A percentile compares a stretch with the other conserved stretches of the same genome.
Evolutionary conservation across 1,140 invertebrate species (phyloP).

Genomic region (Aphelinus certus): DNA sequence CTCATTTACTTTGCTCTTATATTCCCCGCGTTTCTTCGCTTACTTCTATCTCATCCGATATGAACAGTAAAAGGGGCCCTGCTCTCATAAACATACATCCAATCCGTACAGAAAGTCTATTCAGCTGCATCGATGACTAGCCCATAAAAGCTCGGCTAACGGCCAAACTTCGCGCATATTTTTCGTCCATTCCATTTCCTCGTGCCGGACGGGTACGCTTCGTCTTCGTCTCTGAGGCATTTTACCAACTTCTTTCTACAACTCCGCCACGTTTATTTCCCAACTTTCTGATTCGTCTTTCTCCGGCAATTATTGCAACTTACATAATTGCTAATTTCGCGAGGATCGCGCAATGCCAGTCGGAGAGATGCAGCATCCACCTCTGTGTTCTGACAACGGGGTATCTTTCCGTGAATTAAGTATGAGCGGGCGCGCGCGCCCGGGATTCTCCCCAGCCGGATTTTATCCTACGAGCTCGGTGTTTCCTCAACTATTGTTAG

Average conservation of each 20-base stretch:
- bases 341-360: neutral
- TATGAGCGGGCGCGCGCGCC: neutral
- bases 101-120: conserved; percentile 18
- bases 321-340: conserved; percentile 33
- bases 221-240: neutral
- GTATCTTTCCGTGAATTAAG: conserved; percentile 15
- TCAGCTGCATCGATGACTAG: conserved; percentile 44
- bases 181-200: conserved; percentile 18
- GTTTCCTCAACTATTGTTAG: neutral
- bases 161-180: conserved; percentile 35
- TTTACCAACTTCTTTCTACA: neutral
- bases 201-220: neutral
- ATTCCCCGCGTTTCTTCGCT: neutral
- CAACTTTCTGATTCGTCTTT: conserved; percentile 19
- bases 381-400: conserved; percentile 1
- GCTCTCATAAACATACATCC: too few species aligned
- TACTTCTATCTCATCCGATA: too few species aligned
- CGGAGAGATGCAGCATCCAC: conserved; percentile 14
- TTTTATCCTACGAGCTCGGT: neutral
- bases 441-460: neutral
- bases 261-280: conserved; percentile 12
- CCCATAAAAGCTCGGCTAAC: conserved; percentile 43
- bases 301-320: conserved; percentile 37
- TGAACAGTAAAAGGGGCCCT: too few species aligned
- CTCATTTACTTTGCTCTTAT: conserved; percentile 24